These are phyloP conservation scores for Lepidurus packardi DNA, from an alignment of 1,140 invertebrate species.

Conservation along the genomic window DNA sequence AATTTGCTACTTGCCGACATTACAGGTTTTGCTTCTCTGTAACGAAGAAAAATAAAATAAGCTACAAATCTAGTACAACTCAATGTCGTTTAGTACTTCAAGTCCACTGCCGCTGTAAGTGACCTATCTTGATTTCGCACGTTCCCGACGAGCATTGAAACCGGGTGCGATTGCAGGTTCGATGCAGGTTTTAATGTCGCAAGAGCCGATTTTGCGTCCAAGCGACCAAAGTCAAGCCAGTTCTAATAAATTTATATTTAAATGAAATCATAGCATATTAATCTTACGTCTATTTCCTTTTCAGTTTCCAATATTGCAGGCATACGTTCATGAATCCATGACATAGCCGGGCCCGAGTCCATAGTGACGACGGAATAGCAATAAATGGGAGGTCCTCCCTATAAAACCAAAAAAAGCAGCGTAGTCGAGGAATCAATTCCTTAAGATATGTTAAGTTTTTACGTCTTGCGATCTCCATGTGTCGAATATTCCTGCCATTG, in stretches of 20 bases:
- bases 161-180: slow-evolving; percentile 58
- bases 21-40: background rate
- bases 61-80: background rate
- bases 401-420: slow-evolving; percentile 43
- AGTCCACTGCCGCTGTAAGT: slow-evolving; percentile 55
- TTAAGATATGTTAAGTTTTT: slow-evolving; percentile 39
- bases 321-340: slow-evolving; percentile 71
- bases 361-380: slow-evolving; percentile 73
- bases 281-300: slow-evolving; percentile 52
- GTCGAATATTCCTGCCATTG: slow-evolving; percentile 72
- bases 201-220: slow-evolving; percentile 53
- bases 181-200: slow-evolving; percentile 49
- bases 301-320: slow-evolving; percentile 66
- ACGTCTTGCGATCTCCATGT: slow-evolving; percentile 53
- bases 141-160: slow-evolving; percentile 65
- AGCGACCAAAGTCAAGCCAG: slow-evolving; percentile 61
- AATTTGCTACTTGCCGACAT: slow-evolving; percentile 32
- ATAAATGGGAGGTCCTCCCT: slow-evolving; percentile 51
- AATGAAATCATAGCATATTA: slow-evolving; percentile 45
- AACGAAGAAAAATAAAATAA: background rate
- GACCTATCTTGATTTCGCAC: slow-evolving; percentile 61
- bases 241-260: slow-evolving; percentile 37
- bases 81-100: slow-evolving; percentile 39
- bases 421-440: background rate
- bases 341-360: slow-evolving; percentile 60